These are phyloP conservation scores for Scomber colias DNA, from an alignment of 2,113 vertebrate genomes.

Conservation along the genomic window DNA sequence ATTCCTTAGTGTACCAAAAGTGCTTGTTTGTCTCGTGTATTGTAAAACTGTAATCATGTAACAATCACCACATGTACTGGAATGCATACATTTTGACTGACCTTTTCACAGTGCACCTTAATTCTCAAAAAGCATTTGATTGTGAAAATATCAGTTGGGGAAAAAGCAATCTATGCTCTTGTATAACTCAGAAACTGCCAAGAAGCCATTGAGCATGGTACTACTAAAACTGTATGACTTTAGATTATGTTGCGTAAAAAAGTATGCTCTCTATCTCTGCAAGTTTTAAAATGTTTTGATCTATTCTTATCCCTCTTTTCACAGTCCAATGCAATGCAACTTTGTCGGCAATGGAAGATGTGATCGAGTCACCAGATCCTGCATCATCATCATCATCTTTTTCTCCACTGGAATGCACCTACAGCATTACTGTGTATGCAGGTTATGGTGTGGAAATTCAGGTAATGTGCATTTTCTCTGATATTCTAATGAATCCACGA, in stretches of 20 bases:
- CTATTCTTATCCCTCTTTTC: constrained; percentile 33
- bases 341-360: constrained; percentile 89
- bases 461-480: constrained; percentile 75
- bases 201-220: not conserved
- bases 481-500: not conserved
- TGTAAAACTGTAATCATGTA: too few relatives aligned
- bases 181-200: not conserved
- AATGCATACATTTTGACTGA: not conserved
- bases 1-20: too few relatives aligned
- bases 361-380: constrained; percentile 90
- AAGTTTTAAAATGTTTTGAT: not conserved
- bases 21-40: too few relatives aligned
- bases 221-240: not conserved
- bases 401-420: constrained; percentile 90
- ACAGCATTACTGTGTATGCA: constrained; percentile 91
- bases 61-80: too few relatives aligned
- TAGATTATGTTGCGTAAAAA: not conserved
- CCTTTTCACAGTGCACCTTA: not conserved
- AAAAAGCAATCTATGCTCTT: not conserved
- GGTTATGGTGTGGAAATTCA: constrained; percentile 93
- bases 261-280: not conserved
- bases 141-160: not conserved
- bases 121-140: too few relatives aligned
- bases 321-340: constrained; percentile 91
- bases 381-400: constrained; percentile 78